Evolutionary conservation across 2,797 vertebrate species (phyloP), one percentile per base, ranked within the genome.

Genomic region (Neosilurus mollespiculum): DNA sequence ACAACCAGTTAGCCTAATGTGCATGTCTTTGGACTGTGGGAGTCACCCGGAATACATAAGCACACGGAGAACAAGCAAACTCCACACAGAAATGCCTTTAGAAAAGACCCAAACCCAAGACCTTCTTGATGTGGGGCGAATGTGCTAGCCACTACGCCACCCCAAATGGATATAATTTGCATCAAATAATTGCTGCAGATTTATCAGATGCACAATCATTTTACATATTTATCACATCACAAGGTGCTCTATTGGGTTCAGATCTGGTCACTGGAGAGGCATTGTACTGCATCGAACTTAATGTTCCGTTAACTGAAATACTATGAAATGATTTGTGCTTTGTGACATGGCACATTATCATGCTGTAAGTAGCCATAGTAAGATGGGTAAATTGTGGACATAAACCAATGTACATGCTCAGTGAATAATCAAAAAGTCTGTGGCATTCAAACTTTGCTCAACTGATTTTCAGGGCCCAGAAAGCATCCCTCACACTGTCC

Each of bases 131-230:
- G 37, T 43, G 37, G 6, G 37, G 6, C 6, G 37, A 43, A 6
- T 6, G 2, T 2, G 6, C 37, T 6, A 43, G 37, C 37, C 37
- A 43, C 37, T 43, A 43, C 6, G 37, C 37, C 6, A 43, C 37
- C 6, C 37, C 37, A 43, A 43, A 2, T 43, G 43, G 20, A 43
- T 22, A 43, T 64, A 11, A 58, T 75, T 75, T 34, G 72, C 26
- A 54, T 73, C 73, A 76, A 78, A 64, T 64, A 78, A 24, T 78
- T 24, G 59, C 37, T 77, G 76, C n/a, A 78, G 76, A 26, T 26
- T 78, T 78, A 56, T 22, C 26, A 58, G 54, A 24, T 76, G 56
- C 30, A 59, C 34, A 61, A 14, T 76, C 56, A 9, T 76, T 26
- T 26, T 3, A 43, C 56, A 43, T 37, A 37, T 22, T 24, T 54